A percentile compares a stretch with the other conserved stretches of the same genome.
Conservation (phyloP, 1,140 invertebrate species). For the Odontomachus brunneus region DNA sequence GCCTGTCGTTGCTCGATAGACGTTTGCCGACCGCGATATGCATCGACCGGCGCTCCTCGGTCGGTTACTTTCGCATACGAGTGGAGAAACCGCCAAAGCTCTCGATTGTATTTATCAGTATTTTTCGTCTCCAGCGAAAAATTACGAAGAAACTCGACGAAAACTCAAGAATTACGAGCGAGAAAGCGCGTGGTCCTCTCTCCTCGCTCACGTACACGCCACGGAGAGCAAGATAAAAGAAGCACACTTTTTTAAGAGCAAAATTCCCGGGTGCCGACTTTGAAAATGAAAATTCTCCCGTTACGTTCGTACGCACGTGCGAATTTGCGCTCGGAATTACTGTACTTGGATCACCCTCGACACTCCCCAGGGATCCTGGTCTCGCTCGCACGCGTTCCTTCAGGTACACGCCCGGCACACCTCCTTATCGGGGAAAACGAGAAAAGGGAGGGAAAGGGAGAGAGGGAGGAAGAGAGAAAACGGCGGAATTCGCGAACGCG, state of each 20-base stretch:
- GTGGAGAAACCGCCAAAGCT: too few relatives aligned
- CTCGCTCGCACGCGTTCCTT: slow-evolving; percentile 5
- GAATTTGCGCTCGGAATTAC: slow-evolving; percentile 21
- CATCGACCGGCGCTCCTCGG: background rate
- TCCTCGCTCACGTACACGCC: too few relatives aligned
- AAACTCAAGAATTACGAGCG: too few relatives aligned
- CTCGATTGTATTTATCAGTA: too few relatives aligned
- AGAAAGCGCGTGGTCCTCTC: too few relatives aligned
- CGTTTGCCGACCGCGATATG: slow-evolving; percentile 30
- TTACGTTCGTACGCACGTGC: background rate
- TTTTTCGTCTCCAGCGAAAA: too few relatives aligned
- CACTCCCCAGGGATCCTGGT: background rate
- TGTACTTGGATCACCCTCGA: slow-evolving; percentile 7
- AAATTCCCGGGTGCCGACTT: background rate
- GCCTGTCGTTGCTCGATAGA: slow-evolving; percentile 49
- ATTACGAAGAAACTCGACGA: too few relatives aligned
- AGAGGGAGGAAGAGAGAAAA: slow-evolving; percentile 17
- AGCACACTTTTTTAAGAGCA: background rate
- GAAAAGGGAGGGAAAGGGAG: background rate
- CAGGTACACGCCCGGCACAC: background rate
- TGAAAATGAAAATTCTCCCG: background rate
- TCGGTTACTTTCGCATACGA: background rate
- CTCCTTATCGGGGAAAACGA: slow-evolving; percentile 48
- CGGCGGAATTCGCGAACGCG: background rate
- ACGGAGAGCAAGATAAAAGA: too few relatives aligned